Evolutionary conservation across 2,797 vertebrate genomes (phyloP).

Genomic region (Xenops minutus): DNA sequence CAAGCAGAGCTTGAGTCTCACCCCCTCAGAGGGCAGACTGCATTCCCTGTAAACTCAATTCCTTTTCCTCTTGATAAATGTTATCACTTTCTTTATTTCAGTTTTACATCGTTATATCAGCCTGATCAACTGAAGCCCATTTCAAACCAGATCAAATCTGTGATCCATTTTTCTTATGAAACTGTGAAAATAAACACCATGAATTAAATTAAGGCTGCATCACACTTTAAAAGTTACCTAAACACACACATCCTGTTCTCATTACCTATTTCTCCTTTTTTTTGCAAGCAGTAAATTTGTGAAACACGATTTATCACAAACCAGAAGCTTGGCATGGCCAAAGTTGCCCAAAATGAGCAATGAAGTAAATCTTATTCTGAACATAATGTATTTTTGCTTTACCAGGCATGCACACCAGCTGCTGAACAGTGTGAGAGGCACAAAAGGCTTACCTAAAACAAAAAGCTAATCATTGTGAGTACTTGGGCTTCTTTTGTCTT

Average conservation of each 20-base stretch:
- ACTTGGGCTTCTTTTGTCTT: background rate
- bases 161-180: slow-evolving; percentile 3
- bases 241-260: background rate
- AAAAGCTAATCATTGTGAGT: background rate
- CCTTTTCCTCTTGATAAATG: slow-evolving; percentile 19
- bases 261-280: background rate
- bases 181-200: background rate
- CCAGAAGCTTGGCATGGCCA: background rate
- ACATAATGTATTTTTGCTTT: background rate
- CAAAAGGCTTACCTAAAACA: background rate
- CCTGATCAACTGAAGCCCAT: background rate
- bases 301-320: background rate
- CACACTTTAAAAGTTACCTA: background rate
- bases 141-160: slow-evolving; percentile 9
- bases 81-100: slow-evolving; percentile 28
- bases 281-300: background rate
- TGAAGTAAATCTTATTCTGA: background rate
- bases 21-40: background rate
- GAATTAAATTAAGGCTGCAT: background rate
- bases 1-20: too few species aligned
- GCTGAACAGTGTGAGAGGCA: background rate
- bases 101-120: slow-evolving; percentile 6
- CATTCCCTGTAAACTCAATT: slow-evolving; percentile 9
- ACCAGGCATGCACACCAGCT: background rate
- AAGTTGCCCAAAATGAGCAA: background rate